These are phyloP conservation scores for Eolophus roseicapilla DNA, from an alignment of 2,113 vertebrate genomes.

Conservation along the genomic window DNA sequence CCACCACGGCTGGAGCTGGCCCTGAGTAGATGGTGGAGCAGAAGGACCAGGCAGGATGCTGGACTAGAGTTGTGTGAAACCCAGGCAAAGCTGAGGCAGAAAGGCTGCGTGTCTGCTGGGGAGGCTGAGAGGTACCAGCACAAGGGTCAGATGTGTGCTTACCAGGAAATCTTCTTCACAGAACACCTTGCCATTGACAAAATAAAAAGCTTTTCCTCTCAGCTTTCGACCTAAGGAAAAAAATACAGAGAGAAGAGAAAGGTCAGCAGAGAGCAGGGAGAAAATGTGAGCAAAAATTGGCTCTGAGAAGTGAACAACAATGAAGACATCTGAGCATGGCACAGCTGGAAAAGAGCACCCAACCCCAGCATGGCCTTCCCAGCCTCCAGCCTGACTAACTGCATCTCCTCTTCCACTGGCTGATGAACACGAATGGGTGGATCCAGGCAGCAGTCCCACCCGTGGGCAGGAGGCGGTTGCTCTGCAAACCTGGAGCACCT, in stretches of 20 bases:
- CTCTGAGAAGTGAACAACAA: neutral
- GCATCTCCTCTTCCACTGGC: neutral
- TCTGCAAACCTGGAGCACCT: neutral
- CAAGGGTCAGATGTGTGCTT: constrained; percentile 47
- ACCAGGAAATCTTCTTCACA: constrained; percentile 98
- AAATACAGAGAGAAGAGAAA: neutral
- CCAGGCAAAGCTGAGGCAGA: neutral
- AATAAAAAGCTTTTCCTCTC: constrained; percentile 87
- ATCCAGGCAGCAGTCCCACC: neutral
- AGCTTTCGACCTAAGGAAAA: constrained; percentile 81
- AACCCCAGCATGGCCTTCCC: neutral
- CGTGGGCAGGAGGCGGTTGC: neutral
- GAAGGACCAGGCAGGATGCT: neutral
- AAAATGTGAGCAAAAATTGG: neutral
- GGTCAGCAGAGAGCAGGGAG: neutral
- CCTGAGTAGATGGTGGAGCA: neutral
- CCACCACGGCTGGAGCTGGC: neutral
- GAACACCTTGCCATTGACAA: constrained; percentile 84
- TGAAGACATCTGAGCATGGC: neutral
- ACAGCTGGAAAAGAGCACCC: neutral
- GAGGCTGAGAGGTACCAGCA: neutral
- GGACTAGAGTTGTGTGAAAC: neutral
- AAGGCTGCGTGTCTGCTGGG: fast-evolving
- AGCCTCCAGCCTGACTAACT: neutral
- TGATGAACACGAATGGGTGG: neutral